Evolutionary conservation across 2,888 invertebrate species (phyloP).

Genomic region (Notocelia uddmanniana): DNA sequence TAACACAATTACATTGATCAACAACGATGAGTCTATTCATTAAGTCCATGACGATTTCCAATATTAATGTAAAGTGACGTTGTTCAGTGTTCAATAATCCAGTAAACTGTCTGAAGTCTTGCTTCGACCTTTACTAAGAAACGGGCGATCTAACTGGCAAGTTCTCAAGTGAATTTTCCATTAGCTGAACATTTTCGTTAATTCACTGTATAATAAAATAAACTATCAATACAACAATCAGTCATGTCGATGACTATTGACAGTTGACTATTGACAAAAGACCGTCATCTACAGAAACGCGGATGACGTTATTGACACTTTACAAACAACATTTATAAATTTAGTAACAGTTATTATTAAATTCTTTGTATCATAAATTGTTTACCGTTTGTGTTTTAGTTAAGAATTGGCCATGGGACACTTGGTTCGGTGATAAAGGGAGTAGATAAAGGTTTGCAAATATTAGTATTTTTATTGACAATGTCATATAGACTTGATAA

Average conservation of each 20-base stretch:
- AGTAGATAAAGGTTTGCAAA: background rate
- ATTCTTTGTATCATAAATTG: background rate
- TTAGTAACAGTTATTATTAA: background rate
- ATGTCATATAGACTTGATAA: background rate
- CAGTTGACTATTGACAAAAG: background rate
- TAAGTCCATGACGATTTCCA: too few species aligned
- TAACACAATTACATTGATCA: too few species aligned
- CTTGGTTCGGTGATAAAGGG: background rate
- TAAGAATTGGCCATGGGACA: background rate
- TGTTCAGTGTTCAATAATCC: too few species aligned
- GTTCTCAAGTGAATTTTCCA: too few species aligned
- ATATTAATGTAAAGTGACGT: too few species aligned
- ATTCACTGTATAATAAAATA: too few species aligned
- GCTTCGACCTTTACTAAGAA: too few species aligned
- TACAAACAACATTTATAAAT: background rate
- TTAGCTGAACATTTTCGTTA: too few species aligned
- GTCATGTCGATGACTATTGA: slow-evolving; percentile 4
- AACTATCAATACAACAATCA: too few species aligned
- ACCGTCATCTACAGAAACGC: background rate
- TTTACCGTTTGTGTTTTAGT: background rate
- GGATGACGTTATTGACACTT: background rate
- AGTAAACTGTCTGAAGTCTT: too few species aligned
- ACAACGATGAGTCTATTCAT: too few species aligned
- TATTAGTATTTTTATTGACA: slow-evolving; percentile 7
- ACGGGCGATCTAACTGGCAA: too few species aligned